Evolutionary conservation across 2,797 vertebrate genomes (phyloP).

Genomic region (Merluccius polli): DNA sequence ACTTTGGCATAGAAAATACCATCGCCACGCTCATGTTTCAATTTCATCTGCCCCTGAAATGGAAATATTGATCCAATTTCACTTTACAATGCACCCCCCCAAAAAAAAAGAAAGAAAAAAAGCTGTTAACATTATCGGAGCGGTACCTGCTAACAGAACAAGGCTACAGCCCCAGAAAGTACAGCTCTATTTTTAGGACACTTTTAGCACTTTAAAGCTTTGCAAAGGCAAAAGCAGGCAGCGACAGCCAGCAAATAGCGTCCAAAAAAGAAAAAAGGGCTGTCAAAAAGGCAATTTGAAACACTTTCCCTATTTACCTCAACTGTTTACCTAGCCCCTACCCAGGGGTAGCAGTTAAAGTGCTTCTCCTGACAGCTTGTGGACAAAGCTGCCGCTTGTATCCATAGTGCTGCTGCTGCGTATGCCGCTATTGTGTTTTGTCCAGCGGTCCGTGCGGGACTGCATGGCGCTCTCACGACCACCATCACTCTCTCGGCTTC

Average conservation of each 20-base stretch:
- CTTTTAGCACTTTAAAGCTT: neutral
- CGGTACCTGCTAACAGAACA: neutral
- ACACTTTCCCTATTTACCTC: constrained; percentile 11
- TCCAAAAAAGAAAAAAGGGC: neutral
- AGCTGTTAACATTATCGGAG: constrained; percentile 2
- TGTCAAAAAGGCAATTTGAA: constrained; percentile 27
- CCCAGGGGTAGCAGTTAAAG: constrained; percentile 32
- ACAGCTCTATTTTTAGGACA: constrained; percentile 1
- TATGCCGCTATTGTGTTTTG: neutral
- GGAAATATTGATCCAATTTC: constrained; percentile 32
- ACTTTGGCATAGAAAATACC: constrained; percentile 15
- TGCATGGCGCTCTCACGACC: neutral
- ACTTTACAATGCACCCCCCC: constrained; percentile 13
- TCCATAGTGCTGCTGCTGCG: neutral
- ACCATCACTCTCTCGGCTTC: neutral
- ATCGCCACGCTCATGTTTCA: constrained; percentile 20
- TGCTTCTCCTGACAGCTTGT: constrained; percentile 32
- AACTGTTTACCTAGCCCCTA: neutral
- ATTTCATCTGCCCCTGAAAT: constrained; percentile 23
- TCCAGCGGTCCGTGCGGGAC: neutral
- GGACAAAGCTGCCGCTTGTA: constrained; percentile 26
- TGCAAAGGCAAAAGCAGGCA: neutral
- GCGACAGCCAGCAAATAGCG: neutral
- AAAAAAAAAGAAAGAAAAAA: constrained; percentile 29
- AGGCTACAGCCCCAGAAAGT: neutral